These are phyloP conservation scores for Drosophila sproati DNA, from an alignment of 1,140 invertebrate genomes.

Conservation along the genomic window DNA sequence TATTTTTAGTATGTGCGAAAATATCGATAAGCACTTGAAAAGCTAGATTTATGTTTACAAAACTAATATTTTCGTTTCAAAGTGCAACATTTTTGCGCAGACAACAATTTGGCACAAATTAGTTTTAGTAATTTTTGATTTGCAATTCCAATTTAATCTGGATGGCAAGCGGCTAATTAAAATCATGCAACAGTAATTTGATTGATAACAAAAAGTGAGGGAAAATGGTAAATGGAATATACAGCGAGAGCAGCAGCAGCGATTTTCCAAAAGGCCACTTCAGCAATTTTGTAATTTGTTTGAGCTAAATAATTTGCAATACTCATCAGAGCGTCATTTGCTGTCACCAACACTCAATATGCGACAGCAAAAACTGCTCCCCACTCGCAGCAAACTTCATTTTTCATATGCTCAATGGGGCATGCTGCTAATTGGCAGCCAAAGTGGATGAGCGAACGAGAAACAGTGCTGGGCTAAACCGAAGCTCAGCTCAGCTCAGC, in stretches of 20 bases:
- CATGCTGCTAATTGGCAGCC: conserved; percentile 32
- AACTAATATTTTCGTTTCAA: background rate
- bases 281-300: conserved; percentile 10
- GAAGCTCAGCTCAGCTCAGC: conserved; percentile 13
- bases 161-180: conserved; percentile 41
- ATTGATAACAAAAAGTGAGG: conserved; percentile 8
- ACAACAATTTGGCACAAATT: no score
- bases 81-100: no score
- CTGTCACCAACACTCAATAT: background rate
- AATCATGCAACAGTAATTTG: conserved; percentile 27
- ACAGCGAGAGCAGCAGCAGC: background rate
- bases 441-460: conserved; percentile 1
- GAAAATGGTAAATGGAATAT: background rate
- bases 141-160: conserved; percentile 26
- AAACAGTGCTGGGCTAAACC: background rate
- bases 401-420: conserved; percentile 48
- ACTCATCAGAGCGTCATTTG: conserved; percentile 10
- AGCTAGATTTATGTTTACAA: background rate
- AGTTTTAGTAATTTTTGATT: background rate
- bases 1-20: background rate
- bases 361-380: background rate
- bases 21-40: background rate
- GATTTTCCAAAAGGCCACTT: background rate
- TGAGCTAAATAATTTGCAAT: conserved; percentile 13
- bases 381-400: conserved; percentile 14